Evolutionary conservation across 2,888 invertebrate species (phyloP).

Genomic region (Lobophora halterata): DNA sequence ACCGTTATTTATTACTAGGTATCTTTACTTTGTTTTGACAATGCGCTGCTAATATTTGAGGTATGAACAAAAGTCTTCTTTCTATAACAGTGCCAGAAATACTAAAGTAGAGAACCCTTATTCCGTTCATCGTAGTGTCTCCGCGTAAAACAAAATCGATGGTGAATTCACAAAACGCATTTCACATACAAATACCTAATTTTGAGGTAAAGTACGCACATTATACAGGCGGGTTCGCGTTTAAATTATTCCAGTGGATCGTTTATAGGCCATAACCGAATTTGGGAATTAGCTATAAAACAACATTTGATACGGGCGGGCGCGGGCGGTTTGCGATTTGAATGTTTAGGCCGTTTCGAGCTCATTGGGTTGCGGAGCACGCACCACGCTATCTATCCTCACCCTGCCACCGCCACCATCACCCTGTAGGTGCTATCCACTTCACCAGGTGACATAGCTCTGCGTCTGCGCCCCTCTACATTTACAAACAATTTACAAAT

Average conservation of each 20-base stretch:
- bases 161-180: slow-evolving; percentile 76
- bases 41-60: no score
- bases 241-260: slow-evolving; percentile 81
- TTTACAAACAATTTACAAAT: slow-evolving; percentile 4
- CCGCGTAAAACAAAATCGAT: slow-evolving; percentile 66
- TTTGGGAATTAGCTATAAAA: slow-evolving; percentile 82
- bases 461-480: background rate
- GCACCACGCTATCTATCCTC: slow-evolving; percentile 58
- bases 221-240: slow-evolving; percentile 78
- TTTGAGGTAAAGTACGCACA: slow-evolving; percentile 77
- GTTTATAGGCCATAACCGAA: slow-evolving; percentile 81
- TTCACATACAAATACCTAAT: slow-evolving; percentile 81
- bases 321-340: slow-evolving; percentile 78
- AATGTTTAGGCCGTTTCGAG: slow-evolving; percentile 72
- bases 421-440: slow-evolving; percentile 22
- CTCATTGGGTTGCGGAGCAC: slow-evolving; percentile 75
- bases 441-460: slow-evolving; percentile 13
- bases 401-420: slow-evolving; percentile 38
- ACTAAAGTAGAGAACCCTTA: no score
- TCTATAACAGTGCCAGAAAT: no score
- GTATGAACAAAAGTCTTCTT: no score
- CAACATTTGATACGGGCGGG: slow-evolving; percentile 80
- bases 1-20: no score
- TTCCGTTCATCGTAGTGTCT: slow-evolving; percentile 31
- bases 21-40: no score